phyloP scores from a whole-genome alignment of 2,797 vertebrate genomes.

The Sebastes baramenuke region DNA sequence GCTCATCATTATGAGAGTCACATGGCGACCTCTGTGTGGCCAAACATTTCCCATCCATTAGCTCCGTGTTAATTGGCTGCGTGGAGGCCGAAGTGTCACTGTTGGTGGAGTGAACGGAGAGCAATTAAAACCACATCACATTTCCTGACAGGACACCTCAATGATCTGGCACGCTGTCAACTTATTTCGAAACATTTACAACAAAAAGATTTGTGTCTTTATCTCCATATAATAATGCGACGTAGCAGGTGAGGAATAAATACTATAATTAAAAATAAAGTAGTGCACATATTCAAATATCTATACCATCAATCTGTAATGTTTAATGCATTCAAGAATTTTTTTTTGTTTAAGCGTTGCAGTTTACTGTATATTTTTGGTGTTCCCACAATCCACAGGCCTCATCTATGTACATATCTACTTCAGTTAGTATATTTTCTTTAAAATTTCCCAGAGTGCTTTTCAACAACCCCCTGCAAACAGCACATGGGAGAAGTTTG shows the following conservation, averaged over 20 bases:
- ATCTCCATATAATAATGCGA: neutral
- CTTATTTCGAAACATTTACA: neutral
- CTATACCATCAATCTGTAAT: neutral
- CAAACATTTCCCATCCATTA: constrained; percentile 57
- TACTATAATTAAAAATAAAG: neutral
- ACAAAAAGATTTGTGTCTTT: neutral
- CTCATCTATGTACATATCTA: neutral
- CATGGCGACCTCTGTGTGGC: constrained; percentile 33
- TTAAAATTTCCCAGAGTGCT: neutral
- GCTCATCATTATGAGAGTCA: constrained; percentile 54
- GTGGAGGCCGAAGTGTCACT: constrained; percentile 24
- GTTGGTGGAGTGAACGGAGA: constrained; percentile 1
- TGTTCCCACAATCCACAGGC: neutral
- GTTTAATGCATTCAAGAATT: neutral
- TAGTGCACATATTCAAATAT: neutral
- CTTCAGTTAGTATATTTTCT: neutral
- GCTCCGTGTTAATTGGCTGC: constrained; percentile 50
- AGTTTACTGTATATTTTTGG: neutral
- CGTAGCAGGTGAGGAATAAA: neutral
- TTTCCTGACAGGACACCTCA: constrained; percentile 17
- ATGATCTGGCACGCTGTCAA: constrained; percentile 7
- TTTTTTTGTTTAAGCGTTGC: neutral
- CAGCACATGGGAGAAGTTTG: no score
- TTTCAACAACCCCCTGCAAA: neutral
- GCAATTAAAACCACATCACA: constrained; percentile 45